A percentile compares a stretch with the other conserved stretches of the same genome.
phyloP scores from a whole-genome alignment of 2,888 invertebrate species.

The Eucera pruinosa region DNA sequence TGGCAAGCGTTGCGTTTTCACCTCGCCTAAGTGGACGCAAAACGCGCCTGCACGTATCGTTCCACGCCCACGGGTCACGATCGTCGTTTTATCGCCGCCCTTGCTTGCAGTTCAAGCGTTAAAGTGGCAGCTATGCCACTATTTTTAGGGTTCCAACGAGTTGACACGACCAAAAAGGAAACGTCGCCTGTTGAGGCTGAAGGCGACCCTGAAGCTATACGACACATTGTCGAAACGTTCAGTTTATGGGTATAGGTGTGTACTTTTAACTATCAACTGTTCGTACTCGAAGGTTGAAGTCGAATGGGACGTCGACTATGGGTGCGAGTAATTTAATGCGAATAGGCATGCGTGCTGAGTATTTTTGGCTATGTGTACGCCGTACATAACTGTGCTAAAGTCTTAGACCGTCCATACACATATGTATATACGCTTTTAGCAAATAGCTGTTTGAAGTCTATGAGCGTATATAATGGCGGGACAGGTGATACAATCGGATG shows the following conservation, averaged over 20 bases:
- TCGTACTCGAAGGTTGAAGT: neutral
- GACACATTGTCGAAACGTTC: neutral
- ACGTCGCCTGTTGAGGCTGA: slow-evolving; percentile 13
- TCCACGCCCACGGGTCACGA: slow-evolving; percentile 58
- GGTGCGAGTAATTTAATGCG: neutral
- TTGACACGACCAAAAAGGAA: slow-evolving; percentile 28
- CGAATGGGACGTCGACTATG: too few relatives aligned
- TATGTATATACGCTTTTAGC: too few relatives aligned
- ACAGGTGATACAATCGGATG: too few relatives aligned
- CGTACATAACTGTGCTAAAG: too few relatives aligned
- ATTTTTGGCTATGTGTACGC: too few relatives aligned
- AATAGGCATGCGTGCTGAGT: too few relatives aligned
- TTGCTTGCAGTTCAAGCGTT: neutral
- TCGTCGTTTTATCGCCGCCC: slow-evolving; percentile 20
- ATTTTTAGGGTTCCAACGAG: slow-evolving; percentile 35
- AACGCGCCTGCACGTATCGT: slow-evolving; percentile 46
- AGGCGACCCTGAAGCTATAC: slow-evolving; percentile 10
- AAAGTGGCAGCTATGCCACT: slow-evolving; percentile 5
- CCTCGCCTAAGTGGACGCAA: slow-evolving; percentile 43
- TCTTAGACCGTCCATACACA: too few relatives aligned
- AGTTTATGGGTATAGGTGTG: slow-evolving; percentile 15
- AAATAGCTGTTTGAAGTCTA: too few relatives aligned
- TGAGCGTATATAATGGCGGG: too few relatives aligned
- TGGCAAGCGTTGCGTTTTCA: slow-evolving; percentile 40
- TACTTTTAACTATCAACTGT: neutral